Evolutionary conservation across 1,140 invertebrate species (phyloP), one percentile per base, ranked within the genome.

Genomic region (Eciton burchellii): DNA sequence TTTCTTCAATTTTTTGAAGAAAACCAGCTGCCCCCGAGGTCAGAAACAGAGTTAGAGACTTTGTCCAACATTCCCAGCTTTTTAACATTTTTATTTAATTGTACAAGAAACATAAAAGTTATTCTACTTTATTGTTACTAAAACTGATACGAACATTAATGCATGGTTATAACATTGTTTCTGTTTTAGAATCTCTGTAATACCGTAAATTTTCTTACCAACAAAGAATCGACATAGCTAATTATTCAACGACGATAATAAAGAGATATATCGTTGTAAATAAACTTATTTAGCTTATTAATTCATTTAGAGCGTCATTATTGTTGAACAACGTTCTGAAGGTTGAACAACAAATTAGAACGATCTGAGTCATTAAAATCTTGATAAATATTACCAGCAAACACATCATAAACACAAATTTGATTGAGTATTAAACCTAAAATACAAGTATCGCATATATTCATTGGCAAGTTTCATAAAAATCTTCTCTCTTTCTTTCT

Each of bases 241-340:
- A 59, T 45, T 26, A 1, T 29, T 45, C 41, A 73, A 3, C 19
- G 41, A n/a, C 14, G 57, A n/a, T 24, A 57, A 72, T 41, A 19
- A 35, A 4, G 14, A 35, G 35, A 35, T 43, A 8, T 3, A 24
- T 72, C 21, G 14, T 14, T 29, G 24, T 26, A 26, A 45, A n/a
- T 24, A 59, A 71, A 24, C n/a, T n/a, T n/a, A n/a, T n/a, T n/a
- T n/a, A n/a, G n/a, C 43, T 54, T 35, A 71, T 41, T 71, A 56
- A 54, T 59, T 59, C 43, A 45, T 21, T 59, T 0, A 19, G 19
- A 45, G 4, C 4, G 9, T 45, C 26, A 56, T 71, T 70, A 71
- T 54, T 6, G 14, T 16, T 29, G 8, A n/a, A n/a, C n/a, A n/a
- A n/a, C 3, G 11, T 70, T 11, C 54, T 54, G 12, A 6, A 70